Conservation (phyloP, 1,140 invertebrate genomes). For the Belonocnema kinseyi region DNA sequence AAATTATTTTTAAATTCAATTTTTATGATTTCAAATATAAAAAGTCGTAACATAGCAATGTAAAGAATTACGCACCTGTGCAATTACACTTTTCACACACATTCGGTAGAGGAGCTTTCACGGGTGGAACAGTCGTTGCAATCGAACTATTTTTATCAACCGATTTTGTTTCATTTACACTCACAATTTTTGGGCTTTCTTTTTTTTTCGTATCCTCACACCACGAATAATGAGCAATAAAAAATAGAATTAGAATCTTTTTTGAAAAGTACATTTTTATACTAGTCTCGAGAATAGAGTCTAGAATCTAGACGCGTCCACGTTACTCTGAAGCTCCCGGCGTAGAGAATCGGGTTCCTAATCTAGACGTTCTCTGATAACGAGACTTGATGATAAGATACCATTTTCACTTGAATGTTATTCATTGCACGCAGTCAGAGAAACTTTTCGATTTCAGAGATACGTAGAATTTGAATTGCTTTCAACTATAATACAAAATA, state of each 20-base stretch:
- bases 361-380: slow-evolving; percentile 23
- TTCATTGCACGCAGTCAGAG: not conserved
- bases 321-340: slow-evolving; percentile 16
- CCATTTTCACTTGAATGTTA: slow-evolving; percentile 5
- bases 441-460: slow-evolving; percentile 25
- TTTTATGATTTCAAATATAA: not conserved
- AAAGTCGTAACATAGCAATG: not conserved
- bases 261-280: not conserved
- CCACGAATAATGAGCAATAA: not conserved
- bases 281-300: too few species aligned
- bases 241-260: not conserved
- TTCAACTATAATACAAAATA: too few species aligned
- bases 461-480: too few species aligned
- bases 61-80: slow-evolving; percentile 42
- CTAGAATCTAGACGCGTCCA: not conserved
- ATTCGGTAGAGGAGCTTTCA: slow-evolving; percentile 22
- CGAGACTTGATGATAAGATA: slow-evolving; percentile 12
- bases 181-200: not conserved
- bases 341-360: slow-evolving; percentile 16
- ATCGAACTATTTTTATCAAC: not conserved
- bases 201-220: not conserved
- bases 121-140: not conserved
- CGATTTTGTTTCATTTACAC: not conserved
- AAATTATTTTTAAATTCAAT: not conserved
- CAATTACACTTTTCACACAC: slow-evolving; percentile 53